Evolutionary conservation across 2,888 invertebrate genomes (phyloP).

Genomic region (Plebejus anna): DNA sequence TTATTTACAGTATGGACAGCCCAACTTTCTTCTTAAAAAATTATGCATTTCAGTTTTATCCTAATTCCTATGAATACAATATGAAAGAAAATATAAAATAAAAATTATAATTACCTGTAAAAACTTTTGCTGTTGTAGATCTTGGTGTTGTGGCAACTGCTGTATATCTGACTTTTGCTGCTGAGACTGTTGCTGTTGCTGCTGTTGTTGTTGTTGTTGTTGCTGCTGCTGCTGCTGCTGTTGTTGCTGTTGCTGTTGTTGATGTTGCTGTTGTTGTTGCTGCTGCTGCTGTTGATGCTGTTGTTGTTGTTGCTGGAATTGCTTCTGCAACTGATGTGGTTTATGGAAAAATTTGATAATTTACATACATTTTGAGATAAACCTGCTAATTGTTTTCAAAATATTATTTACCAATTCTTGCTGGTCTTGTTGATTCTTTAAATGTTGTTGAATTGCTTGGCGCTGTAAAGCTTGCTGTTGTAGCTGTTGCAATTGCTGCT

Average conservation of each 20-base stretch:
- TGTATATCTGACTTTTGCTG: constrained; percentile 64
- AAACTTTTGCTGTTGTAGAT: constrained; percentile 71
- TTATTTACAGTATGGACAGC: neutral
- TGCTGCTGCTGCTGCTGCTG: constrained; percentile 55
- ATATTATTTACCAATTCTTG: constrained; percentile 61
- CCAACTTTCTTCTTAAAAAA: neutral
- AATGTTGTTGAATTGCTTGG: constrained; percentile 81
- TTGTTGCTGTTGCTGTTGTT: constrained; percentile 66
- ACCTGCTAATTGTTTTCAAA: neutral
- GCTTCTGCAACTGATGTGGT: constrained; percentile 57
- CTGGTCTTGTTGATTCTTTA: constrained; percentile 78
- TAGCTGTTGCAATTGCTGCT: constrained; percentile 57
- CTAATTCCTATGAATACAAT: neutral
- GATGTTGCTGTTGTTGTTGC: constrained; percentile 58
- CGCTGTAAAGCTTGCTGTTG: constrained; percentile 63
- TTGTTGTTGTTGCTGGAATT: constrained; percentile 46
- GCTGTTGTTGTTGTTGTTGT: constrained; percentile 51
- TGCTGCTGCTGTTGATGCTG: constrained; percentile 55
- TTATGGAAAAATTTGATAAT: constrained; percentile 11
- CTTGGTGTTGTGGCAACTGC: constrained; percentile 69
- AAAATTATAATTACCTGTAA: constrained; percentile 52
- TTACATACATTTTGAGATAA: neutral
- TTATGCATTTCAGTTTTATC: too few relatives aligned
- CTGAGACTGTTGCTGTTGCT: constrained; percentile 44
- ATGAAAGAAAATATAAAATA: neutral